Conservation (phyloP, 2,113 vertebrate genomes). For the Megalops atlanticus region DNA sequence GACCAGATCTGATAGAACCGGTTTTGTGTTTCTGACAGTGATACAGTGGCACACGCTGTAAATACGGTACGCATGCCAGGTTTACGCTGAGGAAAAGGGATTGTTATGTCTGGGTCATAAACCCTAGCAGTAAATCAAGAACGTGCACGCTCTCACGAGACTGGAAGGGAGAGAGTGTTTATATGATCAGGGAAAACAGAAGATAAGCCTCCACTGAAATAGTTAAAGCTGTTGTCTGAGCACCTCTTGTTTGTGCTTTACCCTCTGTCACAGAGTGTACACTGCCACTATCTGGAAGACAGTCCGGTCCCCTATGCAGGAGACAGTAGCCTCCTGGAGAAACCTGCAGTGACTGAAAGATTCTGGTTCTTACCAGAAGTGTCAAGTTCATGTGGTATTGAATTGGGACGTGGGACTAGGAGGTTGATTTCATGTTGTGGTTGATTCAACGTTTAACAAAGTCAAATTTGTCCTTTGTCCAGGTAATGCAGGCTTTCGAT, state of each 20-base stretch:
- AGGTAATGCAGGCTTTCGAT: constrained; percentile 75
- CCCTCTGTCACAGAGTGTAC: not conserved
- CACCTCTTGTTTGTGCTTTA: not conserved
- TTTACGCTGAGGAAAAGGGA: not conserved
- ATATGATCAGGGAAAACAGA: not conserved
- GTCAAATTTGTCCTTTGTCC: constrained; percentile 28
- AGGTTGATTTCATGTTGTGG: not conserved
- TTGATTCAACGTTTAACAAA: not conserved
- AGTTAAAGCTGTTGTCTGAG: constrained; percentile 6
- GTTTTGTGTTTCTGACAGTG: constrained; percentile 16
- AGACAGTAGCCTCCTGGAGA: too few relatives aligned
- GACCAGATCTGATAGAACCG: constrained; percentile 16
- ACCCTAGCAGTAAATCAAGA: not conserved
- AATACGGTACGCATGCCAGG: not conserved
- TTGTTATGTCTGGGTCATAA: constrained; percentile 8
- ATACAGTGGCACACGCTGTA: not conserved
- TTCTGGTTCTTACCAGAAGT: not conserved
- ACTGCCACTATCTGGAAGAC: not conserved
- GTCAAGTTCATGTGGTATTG: not conserved
- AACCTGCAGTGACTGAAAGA: not conserved
- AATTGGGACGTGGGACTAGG: not conserved
- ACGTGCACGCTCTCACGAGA: not conserved
- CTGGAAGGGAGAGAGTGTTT: not conserved
- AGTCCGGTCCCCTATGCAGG: too few relatives aligned
- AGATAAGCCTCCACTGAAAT: not conserved